Conservation (phyloP, 2,797 vertebrate genomes). For the Denticeps clupeoides region DNA sequence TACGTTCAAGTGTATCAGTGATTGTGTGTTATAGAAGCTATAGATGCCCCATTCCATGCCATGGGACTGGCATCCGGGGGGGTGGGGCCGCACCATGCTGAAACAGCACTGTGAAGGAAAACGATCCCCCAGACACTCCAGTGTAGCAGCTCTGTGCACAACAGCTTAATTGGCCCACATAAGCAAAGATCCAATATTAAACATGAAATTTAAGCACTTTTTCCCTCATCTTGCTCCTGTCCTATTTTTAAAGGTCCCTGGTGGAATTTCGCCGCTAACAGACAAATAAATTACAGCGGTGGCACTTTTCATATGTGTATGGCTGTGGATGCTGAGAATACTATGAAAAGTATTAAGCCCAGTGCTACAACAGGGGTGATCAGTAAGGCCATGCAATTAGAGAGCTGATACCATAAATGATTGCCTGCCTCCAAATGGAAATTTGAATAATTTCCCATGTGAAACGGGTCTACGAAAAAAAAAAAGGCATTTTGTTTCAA, state of each 20-base stretch:
- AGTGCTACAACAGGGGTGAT: slow-evolving; percentile 10
- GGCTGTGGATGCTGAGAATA: slow-evolving; percentile 25
- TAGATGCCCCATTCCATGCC: too few relatives aligned
- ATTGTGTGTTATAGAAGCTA: background rate
- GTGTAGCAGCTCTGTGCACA: slow-evolving; percentile 40
- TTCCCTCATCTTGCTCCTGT: slow-evolving; percentile 17
- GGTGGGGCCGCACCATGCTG: too few relatives aligned
- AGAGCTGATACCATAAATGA: slow-evolving; percentile 37
- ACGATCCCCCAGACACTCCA: slow-evolving; percentile 34
- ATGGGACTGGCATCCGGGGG: too few relatives aligned
- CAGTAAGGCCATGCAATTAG: slow-evolving; percentile 31
- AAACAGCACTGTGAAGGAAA: slow-evolving; percentile 42
- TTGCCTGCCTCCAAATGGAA: slow-evolving; percentile 12
- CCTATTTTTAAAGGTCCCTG: slow-evolving; percentile 32
- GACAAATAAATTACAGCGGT: slow-evolving; percentile 37
- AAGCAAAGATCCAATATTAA: slow-evolving; percentile 33
- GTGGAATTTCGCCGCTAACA: slow-evolving; percentile 29
- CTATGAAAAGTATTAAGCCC: slow-evolving; percentile 6
- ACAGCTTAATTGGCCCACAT: slow-evolving; percentile 38
- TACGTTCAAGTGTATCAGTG: background rate
- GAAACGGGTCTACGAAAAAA: background rate
- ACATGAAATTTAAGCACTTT: slow-evolving; percentile 34
- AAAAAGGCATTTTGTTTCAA: too few relatives aligned
- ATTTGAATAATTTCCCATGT: background rate
- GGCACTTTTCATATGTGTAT: slow-evolving; percentile 38